Percentiles rank a stretch among this genome's conserved stretches.
Evolutionary conservation across 2,797 vertebrate genomes (phyloP).

Genomic region (Peromyscus attwateri): DNA sequence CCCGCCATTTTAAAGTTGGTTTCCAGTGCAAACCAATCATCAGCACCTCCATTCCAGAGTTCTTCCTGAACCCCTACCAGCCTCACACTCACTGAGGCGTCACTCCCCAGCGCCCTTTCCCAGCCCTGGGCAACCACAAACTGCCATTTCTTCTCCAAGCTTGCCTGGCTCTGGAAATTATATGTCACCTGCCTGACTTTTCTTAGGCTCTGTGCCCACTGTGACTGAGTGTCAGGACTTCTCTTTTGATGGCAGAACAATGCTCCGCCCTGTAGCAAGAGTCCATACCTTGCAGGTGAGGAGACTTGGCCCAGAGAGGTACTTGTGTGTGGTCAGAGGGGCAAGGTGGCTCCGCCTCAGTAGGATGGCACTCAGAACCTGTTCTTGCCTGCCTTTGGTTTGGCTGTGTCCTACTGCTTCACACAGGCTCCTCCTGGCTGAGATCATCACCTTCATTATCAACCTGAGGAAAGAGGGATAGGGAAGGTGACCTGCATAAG

Average conservation of each 20-base stretch:
- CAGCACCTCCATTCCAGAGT: background rate
- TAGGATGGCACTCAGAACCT: background rate
- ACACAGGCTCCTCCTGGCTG: background rate
- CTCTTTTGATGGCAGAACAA: background rate
- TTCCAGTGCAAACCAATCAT: background rate
- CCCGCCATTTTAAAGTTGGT: background rate
- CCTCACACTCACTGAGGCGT: background rate
- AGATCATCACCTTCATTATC: constrained; percentile 5
- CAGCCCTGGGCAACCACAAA: background rate
- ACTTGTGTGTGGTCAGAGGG: background rate
- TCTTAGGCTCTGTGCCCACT: background rate
- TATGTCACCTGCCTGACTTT: background rate
- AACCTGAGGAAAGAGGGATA: background rate
- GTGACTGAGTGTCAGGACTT: background rate
- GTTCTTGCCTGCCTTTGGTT: background rate
- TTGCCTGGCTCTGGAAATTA: background rate
- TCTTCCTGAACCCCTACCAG: background rate
- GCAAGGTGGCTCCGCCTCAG: background rate
- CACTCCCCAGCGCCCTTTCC: background rate
- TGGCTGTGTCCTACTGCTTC: background rate
- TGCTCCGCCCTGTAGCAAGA: background rate
- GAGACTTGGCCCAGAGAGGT: background rate
- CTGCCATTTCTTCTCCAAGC: background rate
- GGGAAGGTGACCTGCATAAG: background rate
- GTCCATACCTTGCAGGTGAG: background rate